These are phyloP conservation scores for Pterostichus niger DNA, from an alignment of 2,888 invertebrate genomes.

Conservation along the genomic window DNA sequence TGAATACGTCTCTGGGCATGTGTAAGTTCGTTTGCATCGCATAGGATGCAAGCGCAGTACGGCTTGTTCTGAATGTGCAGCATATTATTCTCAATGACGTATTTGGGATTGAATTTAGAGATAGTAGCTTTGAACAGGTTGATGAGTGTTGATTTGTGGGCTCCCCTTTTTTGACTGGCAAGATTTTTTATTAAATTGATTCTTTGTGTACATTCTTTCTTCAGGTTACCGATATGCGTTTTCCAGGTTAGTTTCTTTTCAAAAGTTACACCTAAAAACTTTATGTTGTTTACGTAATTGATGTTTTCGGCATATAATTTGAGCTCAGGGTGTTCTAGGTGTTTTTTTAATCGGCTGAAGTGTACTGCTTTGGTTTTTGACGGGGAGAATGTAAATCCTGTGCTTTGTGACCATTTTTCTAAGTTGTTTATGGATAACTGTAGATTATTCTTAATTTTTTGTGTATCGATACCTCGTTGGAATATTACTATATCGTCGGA, in stretches of 20 bases:
- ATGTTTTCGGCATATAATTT: not conserved
- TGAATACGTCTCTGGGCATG: too few species aligned
- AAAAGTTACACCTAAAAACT: too few species aligned
- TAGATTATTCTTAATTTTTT: too few species aligned
- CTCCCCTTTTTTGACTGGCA: too few species aligned
- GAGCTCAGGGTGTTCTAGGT: slow-evolving; percentile 27
- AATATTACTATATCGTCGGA: slow-evolving; percentile 67
- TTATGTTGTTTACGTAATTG: too few species aligned
- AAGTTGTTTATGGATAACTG: too few species aligned
- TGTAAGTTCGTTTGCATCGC: not conserved
- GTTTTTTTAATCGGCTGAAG: slow-evolving; percentile 34
- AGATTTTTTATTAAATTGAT: too few species aligned
- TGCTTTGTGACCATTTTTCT: too few species aligned
- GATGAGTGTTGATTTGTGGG: too few species aligned
- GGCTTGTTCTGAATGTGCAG: slow-evolving; percentile 16
- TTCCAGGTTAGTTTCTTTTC: too few species aligned
- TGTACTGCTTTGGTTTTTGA: slow-evolving; percentile 64
- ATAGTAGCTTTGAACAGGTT: not conserved
- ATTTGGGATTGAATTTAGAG: slow-evolving; percentile 30
- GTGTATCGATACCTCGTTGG: slow-evolving; percentile 52
- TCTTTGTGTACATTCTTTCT: too few species aligned
- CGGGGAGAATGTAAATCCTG: slow-evolving; percentile 66
- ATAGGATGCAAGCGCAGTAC: not conserved
- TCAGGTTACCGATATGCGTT: too few species aligned
- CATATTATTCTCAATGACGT: slow-evolving; percentile 14